phyloP scores from a whole-genome alignment of 2,113 vertebrate species.

The Oceanites oceanicus region DNA sequence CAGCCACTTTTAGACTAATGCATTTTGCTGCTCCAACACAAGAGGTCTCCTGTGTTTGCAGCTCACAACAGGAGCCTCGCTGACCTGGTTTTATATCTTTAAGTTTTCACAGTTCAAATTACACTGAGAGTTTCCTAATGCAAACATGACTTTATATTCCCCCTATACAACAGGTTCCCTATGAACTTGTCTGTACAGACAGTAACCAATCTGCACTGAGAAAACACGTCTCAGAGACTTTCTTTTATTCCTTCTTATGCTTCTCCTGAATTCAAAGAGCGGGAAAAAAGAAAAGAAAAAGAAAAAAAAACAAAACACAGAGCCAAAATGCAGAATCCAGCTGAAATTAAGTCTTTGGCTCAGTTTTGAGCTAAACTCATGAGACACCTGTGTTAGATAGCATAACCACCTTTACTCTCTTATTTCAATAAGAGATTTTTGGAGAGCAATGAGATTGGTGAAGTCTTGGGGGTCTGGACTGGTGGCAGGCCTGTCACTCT shows the following conservation, averaged over 20 bases:
- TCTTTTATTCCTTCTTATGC: not conserved
- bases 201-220: not conserved
- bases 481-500: not conserved
- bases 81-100: not conserved
- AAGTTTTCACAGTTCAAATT: not conserved
- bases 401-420: not conserved
- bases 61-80: not conserved
- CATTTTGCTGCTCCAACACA: not conserved
- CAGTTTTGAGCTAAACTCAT: not conserved
- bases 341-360: not conserved
- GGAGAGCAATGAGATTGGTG: not conserved
- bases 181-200: not conserved
- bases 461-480: not conserved
- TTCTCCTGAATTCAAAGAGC: not conserved
- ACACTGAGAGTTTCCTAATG: not conserved
- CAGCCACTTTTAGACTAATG: not conserved
- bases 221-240: not conserved
- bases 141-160: not conserved
- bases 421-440: not conserved
- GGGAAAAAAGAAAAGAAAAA: no score
- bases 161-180: not conserved
- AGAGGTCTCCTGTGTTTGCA: not conserved
- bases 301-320: rapidly evolving
- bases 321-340: not conserved
- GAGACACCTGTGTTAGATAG: not conserved